Evolutionary conservation across 2,113 vertebrate species (phyloP).

Genomic region (Trematomus loennbergii): DNA sequence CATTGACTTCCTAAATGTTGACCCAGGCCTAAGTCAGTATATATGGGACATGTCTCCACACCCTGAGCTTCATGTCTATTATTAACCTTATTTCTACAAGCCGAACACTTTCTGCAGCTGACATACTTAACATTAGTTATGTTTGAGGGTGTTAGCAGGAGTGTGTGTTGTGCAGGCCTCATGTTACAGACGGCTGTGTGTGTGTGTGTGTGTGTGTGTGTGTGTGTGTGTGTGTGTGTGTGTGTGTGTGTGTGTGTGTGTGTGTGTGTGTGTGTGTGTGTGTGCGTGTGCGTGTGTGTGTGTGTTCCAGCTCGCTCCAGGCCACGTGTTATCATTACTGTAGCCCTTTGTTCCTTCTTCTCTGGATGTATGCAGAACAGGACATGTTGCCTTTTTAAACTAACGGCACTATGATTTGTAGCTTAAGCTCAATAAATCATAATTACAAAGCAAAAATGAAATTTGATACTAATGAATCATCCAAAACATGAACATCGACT

Average conservation of each 20-base stretch:
- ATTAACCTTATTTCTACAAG: not conserved
- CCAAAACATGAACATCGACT: not conserved
- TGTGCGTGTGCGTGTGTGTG: not conserved
- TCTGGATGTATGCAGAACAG: conserved; percentile 20
- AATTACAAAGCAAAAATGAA: not conserved
- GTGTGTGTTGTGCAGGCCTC: not conserved
- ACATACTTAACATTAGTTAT: not conserved
- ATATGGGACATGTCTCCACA: not conserved
- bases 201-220: not conserved
- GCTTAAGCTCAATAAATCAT: not conserved
- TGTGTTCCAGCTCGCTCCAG: not conserved
- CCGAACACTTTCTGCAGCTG: not conserved
- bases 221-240: not conserved
- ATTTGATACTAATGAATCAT: not conserved
- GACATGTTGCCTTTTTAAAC: not conserved
- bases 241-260: not conserved
- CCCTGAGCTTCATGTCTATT: not conserved
- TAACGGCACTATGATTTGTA: not conserved
- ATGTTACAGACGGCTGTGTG: not conserved
- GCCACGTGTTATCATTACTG: conserved; percentile 29
- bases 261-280: not conserved
- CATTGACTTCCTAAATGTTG: not conserved
- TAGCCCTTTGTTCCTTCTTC: conserved; percentile 31
- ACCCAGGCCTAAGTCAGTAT: not conserved
- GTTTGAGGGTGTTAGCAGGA: not conserved